These are phyloP conservation scores for Tichodroma muraria DNA, from an alignment of 2,113 vertebrate genomes.

Conservation along the genomic window DNA sequence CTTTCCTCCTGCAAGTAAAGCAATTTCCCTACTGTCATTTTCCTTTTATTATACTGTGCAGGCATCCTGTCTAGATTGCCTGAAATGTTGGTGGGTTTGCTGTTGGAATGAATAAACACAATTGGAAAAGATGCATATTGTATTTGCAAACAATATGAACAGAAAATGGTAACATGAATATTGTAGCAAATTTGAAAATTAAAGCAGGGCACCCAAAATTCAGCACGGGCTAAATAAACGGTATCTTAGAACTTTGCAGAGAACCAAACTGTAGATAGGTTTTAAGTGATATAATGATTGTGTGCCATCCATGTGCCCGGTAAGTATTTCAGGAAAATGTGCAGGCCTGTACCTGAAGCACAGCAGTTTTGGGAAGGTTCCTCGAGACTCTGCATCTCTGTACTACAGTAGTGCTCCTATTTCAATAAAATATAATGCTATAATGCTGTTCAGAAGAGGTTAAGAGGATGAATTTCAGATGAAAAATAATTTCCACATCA, in stretches of 20 bases:
- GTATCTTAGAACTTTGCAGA: background rate
- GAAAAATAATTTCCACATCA: conserved; percentile 38
- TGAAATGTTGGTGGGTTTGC: background rate
- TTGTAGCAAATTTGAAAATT: background rate
- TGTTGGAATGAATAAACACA: background rate
- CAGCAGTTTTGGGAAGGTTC: background rate
- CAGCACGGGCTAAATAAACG: background rate
- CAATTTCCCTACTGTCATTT: background rate
- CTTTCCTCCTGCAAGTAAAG: background rate
- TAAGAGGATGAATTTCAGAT: conserved; percentile 10
- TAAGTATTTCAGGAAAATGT: background rate
- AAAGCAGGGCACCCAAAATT: background rate
- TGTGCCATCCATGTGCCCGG: background rate
- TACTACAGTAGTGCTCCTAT: background rate
- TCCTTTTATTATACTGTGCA: background rate
- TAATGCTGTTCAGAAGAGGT: background rate
- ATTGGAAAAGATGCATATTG: background rate
- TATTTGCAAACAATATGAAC: background rate
- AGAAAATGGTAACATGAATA: background rate
- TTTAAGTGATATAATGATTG: background rate
- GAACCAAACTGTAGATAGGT: background rate
- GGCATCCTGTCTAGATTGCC: background rate
- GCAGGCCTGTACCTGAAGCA: background rate
- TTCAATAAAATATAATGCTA: background rate
- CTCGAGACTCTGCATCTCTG: background rate